Percentiles rank a stretch among this genome's conserved stretches.
Conservation (phyloP, 2,797 vertebrate species). For the Semaprochilodus insignis region DNA sequence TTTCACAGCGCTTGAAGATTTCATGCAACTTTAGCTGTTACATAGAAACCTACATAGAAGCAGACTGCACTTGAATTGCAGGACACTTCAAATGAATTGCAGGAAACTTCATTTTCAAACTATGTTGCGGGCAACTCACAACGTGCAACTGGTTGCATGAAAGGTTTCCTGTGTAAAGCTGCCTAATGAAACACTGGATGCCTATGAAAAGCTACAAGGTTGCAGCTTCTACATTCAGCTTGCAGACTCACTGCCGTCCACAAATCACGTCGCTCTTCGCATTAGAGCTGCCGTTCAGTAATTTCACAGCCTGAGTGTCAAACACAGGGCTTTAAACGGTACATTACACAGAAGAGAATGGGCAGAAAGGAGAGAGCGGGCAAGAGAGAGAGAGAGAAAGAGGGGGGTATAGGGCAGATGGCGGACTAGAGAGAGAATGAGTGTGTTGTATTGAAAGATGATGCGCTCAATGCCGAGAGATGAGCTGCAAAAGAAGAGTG, state of each 20-base stretch:
- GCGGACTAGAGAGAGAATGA: neutral
- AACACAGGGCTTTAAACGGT: conserved; percentile 2
- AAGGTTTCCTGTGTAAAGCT: too few relatives aligned
- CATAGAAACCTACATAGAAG: too few relatives aligned
- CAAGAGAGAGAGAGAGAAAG: neutral
- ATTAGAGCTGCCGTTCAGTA: neutral
- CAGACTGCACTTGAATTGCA: too few relatives aligned
- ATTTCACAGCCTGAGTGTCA: conserved; percentile 6
- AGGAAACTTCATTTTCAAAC: too few relatives aligned
- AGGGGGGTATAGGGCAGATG: neutral
- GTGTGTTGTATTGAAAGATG: neutral
- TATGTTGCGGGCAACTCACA: too few relatives aligned
- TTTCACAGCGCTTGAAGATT: too few relatives aligned
- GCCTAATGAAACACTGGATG: too few relatives aligned
- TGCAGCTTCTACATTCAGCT: neutral
- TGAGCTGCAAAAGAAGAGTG: neutral
- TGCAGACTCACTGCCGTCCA: neutral
- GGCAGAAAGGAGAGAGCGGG: neutral
- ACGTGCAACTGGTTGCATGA: too few relatives aligned
- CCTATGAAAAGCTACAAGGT: neutral
- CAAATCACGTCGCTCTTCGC: neutral
- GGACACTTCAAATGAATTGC: too few relatives aligned
- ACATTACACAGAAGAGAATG: conserved; percentile 25
- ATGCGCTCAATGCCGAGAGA: conserved; percentile 11
- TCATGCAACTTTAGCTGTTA: too few relatives aligned